Conservation (phyloP, 1,140 invertebrate genomes). For the Cryptotermes secundus region DNA sequence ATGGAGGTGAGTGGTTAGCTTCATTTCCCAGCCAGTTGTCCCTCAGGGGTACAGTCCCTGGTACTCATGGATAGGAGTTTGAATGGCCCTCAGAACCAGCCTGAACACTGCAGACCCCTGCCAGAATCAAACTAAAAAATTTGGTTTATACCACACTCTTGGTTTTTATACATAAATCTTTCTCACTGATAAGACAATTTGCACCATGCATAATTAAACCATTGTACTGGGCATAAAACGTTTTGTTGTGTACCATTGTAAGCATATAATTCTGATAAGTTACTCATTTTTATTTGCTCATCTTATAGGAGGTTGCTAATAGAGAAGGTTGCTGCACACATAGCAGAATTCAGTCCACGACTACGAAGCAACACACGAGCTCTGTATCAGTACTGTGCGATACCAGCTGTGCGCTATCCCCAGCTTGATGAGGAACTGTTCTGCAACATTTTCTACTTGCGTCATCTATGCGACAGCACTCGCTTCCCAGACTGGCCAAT, state of each 20-base stretch:
- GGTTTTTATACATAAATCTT: too few relatives aligned
- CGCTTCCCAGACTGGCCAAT: slow-evolving; percentile 96
- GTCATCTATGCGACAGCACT: slow-evolving; percentile 91
- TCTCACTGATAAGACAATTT: too few relatives aligned
- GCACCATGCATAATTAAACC: too few relatives aligned
- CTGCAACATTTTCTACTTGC: slow-evolving; percentile 97
- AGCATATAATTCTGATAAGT: background rate
- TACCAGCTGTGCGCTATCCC: slow-evolving; percentile 92
- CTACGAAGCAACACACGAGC: slow-evolving; percentile 92
- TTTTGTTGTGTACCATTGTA: background rate
- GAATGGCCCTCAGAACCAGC: too few relatives aligned
- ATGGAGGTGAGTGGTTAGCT: too few relatives aligned
- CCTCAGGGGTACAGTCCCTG: too few relatives aligned
- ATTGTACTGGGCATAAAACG: background rate
- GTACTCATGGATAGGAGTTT: too few relatives aligned
- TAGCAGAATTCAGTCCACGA: slow-evolving; percentile 94
- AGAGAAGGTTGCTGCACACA: slow-evolving; percentile 57
- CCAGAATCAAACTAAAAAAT: too few relatives aligned
- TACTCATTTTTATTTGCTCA: background rate
- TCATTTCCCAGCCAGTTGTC: too few relatives aligned
- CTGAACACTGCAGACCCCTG: too few relatives aligned
- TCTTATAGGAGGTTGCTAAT: slow-evolving; percentile 32
- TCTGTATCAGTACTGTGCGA: slow-evolving; percentile 95
- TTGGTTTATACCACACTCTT: too few relatives aligned
- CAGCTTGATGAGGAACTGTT: slow-evolving; percentile 96